These are phyloP conservation scores for Cheilosia vulpina DNA, from an alignment of 2,888 invertebrate genomes.

Conservation along the genomic window DNA sequence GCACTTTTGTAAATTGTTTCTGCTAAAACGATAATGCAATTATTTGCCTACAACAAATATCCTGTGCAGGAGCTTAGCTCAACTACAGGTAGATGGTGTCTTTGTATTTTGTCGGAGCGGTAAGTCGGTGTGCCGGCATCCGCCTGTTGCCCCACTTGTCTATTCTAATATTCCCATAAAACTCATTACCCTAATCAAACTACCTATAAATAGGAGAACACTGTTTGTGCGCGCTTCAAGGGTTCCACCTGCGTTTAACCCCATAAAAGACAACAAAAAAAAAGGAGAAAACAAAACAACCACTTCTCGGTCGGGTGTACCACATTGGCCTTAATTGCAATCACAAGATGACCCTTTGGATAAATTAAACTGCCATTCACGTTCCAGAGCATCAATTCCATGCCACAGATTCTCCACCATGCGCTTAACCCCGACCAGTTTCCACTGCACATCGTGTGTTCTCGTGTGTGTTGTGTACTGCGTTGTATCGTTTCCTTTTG, in stretches of 20 bases:
- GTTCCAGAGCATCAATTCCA: slow-evolving; percentile 67
- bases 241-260: neutral
- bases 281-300: slow-evolving; percentile 33
- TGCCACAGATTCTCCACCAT: slow-evolving; percentile 60
- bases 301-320: slow-evolving; percentile 65
- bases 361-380: slow-evolving; percentile 75
- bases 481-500: slow-evolving; percentile 3
- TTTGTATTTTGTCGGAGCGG: too few relatives aligned
- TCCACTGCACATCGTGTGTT: neutral
- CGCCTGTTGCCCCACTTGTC: neutral
- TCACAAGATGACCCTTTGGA: slow-evolving; percentile 73
- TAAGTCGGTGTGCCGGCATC: too few relatives aligned
- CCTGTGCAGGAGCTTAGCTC: too few relatives aligned
- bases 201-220: slow-evolving; percentile 30
- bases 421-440: neutral
- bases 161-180: slow-evolving; percentile 11
- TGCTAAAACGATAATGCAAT: too few relatives aligned
- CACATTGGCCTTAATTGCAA: slow-evolving; percentile 71
- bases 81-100: too few relatives aligned
- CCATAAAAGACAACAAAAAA: slow-evolving; percentile 12
- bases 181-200: slow-evolving; percentile 50
- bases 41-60: too few relatives aligned
- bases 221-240: neutral
- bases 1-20: too few relatives aligned
- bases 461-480: slow-evolving; percentile 20